Conservation (phyloP, 2,113 vertebrate species). For the Mesocricetus auratus region DNA sequence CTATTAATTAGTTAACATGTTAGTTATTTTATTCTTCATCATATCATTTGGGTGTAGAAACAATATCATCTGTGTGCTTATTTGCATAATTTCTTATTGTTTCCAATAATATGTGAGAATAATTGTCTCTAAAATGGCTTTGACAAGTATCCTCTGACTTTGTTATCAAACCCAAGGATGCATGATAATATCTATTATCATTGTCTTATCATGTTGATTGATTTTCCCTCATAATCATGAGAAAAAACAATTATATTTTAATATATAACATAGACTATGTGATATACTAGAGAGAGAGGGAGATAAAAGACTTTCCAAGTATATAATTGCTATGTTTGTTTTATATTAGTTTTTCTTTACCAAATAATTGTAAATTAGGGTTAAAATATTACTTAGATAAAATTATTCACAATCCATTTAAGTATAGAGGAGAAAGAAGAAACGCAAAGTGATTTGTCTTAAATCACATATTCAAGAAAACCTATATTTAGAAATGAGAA, state of each 20-base stretch:
- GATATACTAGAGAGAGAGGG: neutral
- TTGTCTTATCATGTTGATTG: neutral
- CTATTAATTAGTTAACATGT: conserved; percentile 9
- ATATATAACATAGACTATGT: neutral
- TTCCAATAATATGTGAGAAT: conserved; percentile 10
- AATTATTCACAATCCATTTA: neutral
- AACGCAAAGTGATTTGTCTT: conserved; percentile 38
- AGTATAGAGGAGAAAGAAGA: neutral
- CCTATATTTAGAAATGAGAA: conserved; percentile 16
- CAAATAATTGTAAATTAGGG: neutral
- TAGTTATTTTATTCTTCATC: neutral
- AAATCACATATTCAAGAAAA: neutral
- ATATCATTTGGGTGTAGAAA: neutral
- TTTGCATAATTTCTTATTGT: neutral
- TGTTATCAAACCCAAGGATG: neutral
- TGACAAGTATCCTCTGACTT: neutral
- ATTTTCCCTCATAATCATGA: conserved; percentile 11
- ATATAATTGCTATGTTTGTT: neutral
- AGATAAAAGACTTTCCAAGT: neutral
- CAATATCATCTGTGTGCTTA: neutral
- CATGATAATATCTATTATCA: neutral
- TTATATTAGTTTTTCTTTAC: neutral
- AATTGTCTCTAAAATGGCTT: neutral
- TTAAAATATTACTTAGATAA: neutral
- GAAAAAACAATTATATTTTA: conserved; percentile 16